These are phyloP conservation scores for Clarias fuscus DNA, from an alignment of 2,797 vertebrate species.

Conservation along the genomic window DNA sequence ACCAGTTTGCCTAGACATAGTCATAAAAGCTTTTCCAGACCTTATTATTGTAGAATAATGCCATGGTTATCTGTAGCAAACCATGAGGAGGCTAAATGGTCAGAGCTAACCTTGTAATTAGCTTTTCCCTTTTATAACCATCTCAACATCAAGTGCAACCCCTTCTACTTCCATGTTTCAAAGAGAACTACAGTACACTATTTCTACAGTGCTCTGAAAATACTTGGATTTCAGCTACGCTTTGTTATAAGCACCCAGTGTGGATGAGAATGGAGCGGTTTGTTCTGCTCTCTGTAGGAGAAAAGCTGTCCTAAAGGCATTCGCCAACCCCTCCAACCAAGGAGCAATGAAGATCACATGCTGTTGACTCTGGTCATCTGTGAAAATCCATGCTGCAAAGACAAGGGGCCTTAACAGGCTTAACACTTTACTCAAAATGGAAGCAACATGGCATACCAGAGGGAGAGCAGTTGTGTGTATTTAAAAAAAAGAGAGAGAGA, in stretches of 20 bases:
- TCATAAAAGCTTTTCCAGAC: slow-evolving; percentile 17
- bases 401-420: neutral
- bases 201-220: slow-evolving; percentile 4
- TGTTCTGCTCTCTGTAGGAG: neutral
- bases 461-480: neutral
- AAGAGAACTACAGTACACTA: neutral
- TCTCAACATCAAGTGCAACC: slow-evolving; percentile 14
- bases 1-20: slow-evolving; percentile 5
- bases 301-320: neutral
- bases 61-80: neutral
- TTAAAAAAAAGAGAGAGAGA: neutral
- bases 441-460: neutral
- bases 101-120: slow-evolving; percentile 24
- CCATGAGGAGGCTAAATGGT: slow-evolving; percentile 1
- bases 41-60: neutral
- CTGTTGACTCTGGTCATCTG: neutral
- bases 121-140: slow-evolving; percentile 9
- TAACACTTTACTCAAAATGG: neutral
- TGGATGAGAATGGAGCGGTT: neutral
- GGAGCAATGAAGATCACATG: neutral
- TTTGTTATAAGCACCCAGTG: slow-evolving; percentile 7
- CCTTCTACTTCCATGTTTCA: slow-evolving; percentile 4
- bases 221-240: slow-evolving; percentile 8
- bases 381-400: neutral
- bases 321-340: neutral